Base-by-base conservation (phyloP, 1,140 invertebrate genomes). In the Drosophila elegans region DNA sequence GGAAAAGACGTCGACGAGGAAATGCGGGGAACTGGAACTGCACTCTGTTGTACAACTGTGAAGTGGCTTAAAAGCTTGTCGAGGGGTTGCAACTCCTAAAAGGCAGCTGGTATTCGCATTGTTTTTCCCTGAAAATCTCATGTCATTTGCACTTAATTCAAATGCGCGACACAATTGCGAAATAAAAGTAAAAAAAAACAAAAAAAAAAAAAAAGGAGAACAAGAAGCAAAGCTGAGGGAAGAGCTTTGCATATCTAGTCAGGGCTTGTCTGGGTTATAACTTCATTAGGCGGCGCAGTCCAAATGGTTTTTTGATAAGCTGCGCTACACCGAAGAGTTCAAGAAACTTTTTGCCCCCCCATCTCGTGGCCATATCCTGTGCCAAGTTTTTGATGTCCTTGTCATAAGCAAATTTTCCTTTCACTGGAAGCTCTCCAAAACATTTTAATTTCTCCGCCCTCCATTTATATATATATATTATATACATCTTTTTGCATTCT, bases 141-240 rank as follows among this genome's bases (percentile, higher is more conserved):
- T 91, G 83, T 91, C 90, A 91, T 91, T 91, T 89, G 80, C 90
- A 91, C 90, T 91, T 91, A 91, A 91, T 91, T 91, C 91, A 88
- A 91, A 91, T 91, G 82, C 90, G 80, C 84, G 83, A 91, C 90
- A 91, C 90, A 91, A 91, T 91, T 74, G 84, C 76, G 51, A 79
- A 80, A 89, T 67, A 64, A 81, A 80, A 69, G 34, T 44, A 52
- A 39, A 42, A 7, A 36, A 44, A 42, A 25, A n/a, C 27, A 57
- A 27, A 55, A 21, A 61, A 29, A 49, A 41, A 29, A 63, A 21
- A 29, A 32, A 12, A 21, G 16, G 16, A 21, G 16, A 21, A 21
- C 16, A 21, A 21, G 16, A 21, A 21, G 16, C 16, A 56, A 53
- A 42, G 12, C 27, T 16, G 4, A 55, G 32, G 25, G 29, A 36